Base-by-base conservation (phyloP, 64 coral and sea anemone genomes). In the Catalaphyllia jardinei region DNA sequence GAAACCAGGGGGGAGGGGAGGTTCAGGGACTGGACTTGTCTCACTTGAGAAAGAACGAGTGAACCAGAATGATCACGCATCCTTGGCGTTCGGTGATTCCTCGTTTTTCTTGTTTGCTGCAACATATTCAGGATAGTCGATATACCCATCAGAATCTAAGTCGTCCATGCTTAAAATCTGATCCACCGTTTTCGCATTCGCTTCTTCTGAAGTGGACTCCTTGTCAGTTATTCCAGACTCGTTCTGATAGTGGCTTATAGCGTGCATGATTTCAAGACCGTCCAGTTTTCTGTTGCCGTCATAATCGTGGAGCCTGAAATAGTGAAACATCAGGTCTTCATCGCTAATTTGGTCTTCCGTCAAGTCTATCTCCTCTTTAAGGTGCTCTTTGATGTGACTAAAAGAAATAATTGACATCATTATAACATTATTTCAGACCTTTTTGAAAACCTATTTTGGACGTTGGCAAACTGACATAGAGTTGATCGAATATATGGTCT, bases 321-420 rank as follows among this genome's bases (percentile, higher is more conserved):
- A 98, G 73, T 98, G 96, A 62, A 98, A 94, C 50, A 93, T 93
- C 29, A 98, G 87, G 51, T 98, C 96, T 54, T 98, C 93, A 8
- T 95, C 89, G 38, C 89, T 98, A 67, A 98, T 77, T 29, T 89
- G 86, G 75, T 98, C 96, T 76, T 98, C 92, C 79, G 94, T 98
- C 8, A 94, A 63, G 55, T 98, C 96, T 77, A 94, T 98, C 73
- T 95, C 96, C 4, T 98, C 96, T 88, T 95, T 94, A 1, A 98
- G 82, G 88, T 98, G 96, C 51, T 98, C 96, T 87, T 98, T 98
- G 2, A 98, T 98, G 57, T 98, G 96, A 5, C 96, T 98, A 65
- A 27, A 81, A 89, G 51, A 39, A 76, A 65, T 24, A 49, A 82
- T 79, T 67, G 7, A 24, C 42, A 46, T 46, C 4, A 46, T 35